Percentiles rank a stretch among this genome's conserved stretches.
Evolutionary conservation across 2,797 vertebrate genomes (phyloP).

Genomic region (Mormyrus proboscirostris): DNA sequence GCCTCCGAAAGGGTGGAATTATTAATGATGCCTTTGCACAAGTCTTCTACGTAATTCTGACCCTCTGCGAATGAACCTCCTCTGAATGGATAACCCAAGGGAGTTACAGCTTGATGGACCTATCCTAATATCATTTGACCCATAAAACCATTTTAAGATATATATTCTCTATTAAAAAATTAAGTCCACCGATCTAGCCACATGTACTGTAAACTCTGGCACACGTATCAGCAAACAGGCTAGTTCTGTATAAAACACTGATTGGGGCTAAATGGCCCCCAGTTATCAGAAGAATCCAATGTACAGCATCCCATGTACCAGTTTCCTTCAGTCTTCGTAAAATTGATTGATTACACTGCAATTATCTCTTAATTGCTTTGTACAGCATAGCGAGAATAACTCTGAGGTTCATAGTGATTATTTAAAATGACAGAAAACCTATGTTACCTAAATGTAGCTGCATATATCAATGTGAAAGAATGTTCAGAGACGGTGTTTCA

Average conservation of each 20-base stretch:
- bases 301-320: slow-evolving; percentile 12
- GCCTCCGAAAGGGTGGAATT: slow-evolving; percentile 73
- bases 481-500: neutral
- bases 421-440: slow-evolving; percentile 23
- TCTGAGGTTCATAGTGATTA: slow-evolving; percentile 13
- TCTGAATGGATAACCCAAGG: slow-evolving; percentile 51
- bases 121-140: slow-evolving; percentile 31
- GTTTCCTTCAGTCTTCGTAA: slow-evolving; percentile 2
- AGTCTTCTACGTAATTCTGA: slow-evolving; percentile 46
- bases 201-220: slow-evolving; percentile 23
- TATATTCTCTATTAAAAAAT: slow-evolving; percentile 27
- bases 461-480: slow-evolving; percentile 16
- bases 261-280: slow-evolving; percentile 12
- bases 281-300: neutral
- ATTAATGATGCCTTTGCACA: slow-evolving; percentile 74
- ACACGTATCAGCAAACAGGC: slow-evolving; percentile 22
- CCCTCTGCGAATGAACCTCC: slow-evolving; percentile 57
- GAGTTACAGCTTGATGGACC: slow-evolving; percentile 32
- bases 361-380: slow-evolving; percentile 21
- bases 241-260: neutral
- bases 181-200: slow-evolving; percentile 19
- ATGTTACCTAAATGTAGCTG: slow-evolving; percentile 15
- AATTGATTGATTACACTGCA: slow-evolving; percentile 22
- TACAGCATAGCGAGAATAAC: neutral
- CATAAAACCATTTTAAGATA: slow-evolving; percentile 39